Evolutionary conservation across 1,140 invertebrate species (phyloP).

Genomic region (Phymorhynchus buccinoides): DNA sequence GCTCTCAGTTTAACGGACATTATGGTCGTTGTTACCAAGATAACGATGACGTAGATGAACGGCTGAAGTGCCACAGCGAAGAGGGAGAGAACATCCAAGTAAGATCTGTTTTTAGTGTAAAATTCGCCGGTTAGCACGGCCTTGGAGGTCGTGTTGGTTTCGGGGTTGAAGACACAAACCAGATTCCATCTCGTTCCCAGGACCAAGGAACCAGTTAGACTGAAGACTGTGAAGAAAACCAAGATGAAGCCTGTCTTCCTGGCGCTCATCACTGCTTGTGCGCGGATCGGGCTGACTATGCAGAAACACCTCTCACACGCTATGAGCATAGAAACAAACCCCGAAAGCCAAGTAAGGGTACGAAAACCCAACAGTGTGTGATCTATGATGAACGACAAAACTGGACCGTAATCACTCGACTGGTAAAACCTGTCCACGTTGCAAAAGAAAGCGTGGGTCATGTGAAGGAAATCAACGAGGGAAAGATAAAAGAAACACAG

Average conservation of each 20-base stretch:
- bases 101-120: neutral
- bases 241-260: neutral
- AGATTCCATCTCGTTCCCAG: neutral
- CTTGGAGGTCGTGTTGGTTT: neutral
- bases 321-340: neutral
- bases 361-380: neutral
- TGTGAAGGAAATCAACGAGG: neutral
- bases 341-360: neutral
- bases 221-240: neutral
- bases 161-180: neutral
- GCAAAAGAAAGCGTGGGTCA: neutral
- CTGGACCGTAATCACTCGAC: neutral
- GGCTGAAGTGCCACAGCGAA: neutral
- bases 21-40: neutral
- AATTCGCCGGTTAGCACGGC: neutral
- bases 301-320: neutral
- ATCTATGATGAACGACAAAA: neutral
- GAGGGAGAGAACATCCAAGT: neutral
- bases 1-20: neutral
- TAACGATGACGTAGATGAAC: neutral
- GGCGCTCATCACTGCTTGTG: neutral
- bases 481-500: conserved; percentile 1
- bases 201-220: neutral
- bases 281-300: neutral
- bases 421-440: neutral